Base-by-base conservation (phyloP, 53 echinoderm and acorn worm genomes). In the Holothuria scabra region DNA sequence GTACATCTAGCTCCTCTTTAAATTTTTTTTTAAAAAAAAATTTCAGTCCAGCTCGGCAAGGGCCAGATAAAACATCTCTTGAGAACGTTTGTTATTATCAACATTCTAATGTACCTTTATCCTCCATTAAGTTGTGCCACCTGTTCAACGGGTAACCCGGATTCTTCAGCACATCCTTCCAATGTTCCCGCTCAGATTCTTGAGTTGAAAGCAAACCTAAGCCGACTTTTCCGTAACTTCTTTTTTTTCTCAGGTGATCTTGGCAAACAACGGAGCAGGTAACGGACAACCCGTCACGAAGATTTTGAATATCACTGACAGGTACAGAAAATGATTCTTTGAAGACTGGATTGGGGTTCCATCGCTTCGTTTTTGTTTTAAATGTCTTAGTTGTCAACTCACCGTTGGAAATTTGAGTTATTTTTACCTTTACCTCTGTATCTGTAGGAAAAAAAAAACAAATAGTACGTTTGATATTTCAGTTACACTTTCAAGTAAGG, bases 261-360 rank as follows among this genome's bases (percentile, higher is more conserved):
- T 74, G 41, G 25, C 56, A 63, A n/a, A 90, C 65, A 18, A 92
- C 84, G 25, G 88, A 72, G 28, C 88, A 90, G 2, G 90, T 71
- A 8, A 95, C 46, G 28, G 86, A 90, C 65, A 95, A 25, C 12
- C 90, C 95, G 66, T 95, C 90, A n/a, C 85, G 85, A 25, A 90
- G 86, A 49, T 86, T 95, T 52, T 85, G 85, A 48, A 91, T 82
- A 28, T 92, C 88, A 26, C 68, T 74, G 18, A 95, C 82, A 25
- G 63, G 83, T 67, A 95, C 89, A 18, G 85, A 76, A 52, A 95
- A 93, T 29, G 89, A 79, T 33, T 91, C 91, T 68, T 93, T 91
- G 72, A 91, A 95, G 65, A 91, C 86, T 26, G 89, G 95, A 6
- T 74, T 76, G 24, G 56, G 20, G 19, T 79, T 86, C 63, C 78